Base-by-base conservation (phyloP, 2,113 vertebrate species). In the Thymallus thymallus region DNA sequence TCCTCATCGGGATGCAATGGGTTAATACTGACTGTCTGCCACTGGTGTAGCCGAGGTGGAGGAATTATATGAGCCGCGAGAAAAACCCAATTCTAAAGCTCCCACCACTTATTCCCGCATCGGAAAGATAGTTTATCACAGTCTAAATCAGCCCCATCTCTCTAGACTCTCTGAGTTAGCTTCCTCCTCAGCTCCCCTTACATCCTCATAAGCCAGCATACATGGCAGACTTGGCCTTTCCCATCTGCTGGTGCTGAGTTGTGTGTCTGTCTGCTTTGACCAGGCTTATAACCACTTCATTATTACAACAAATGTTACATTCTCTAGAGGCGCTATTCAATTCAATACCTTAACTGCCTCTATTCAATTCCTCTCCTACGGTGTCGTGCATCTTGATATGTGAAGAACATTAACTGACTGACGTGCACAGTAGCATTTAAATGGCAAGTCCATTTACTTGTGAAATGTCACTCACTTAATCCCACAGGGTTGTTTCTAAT, bases 61-160 rank as follows among this genome's bases (percentile, higher is more conserved):
- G 0, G 1, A 67, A 55, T 61, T 24, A 60, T 71, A 70, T 55
- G 61, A 68, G 41, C 55, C 66, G 20, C 20, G 14, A 58, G 46
- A 9, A 24, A 70, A 24, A 73, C 23, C 66, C 24, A 71, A 74
- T 66, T 69, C 66, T 73, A 65, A 16, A 29, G 3, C 1, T 74
- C 69, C 62, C 55, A 77, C 62, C 55, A 75, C 79, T 78, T 61
- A 67, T 74, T 78, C 72, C 32, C 6, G 58, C 70, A 77, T 77
- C 5, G 63, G 68, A 73, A 16, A 79, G 61, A 77, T 77, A 85
- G 74, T 79, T 69, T 83, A 79, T 82, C 63, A 73, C 46, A 66
- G 74, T 75, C 68, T 79, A 82, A 82, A 86, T 80, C 76, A 76
- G 66, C 76, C 86, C 77, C 79, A 56, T 23, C 66, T 68, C 66